Base-by-base conservation (phyloP, 2,888 invertebrate species). In the Eristalis arbustorum region DNA sequence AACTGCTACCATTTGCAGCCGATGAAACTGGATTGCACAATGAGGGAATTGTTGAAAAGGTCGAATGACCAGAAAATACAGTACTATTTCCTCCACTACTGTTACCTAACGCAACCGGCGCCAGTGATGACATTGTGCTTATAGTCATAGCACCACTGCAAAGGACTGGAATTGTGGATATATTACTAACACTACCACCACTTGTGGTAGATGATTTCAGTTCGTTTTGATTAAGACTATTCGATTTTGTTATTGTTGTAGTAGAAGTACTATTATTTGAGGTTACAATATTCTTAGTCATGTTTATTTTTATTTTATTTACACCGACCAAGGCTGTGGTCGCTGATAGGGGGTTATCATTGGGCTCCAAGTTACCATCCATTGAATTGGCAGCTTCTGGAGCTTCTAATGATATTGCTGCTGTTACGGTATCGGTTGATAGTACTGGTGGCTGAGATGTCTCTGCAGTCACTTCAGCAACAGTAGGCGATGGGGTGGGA, bases 281-380 rank as follows among this genome's bases (percentile, higher is more conserved):
- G 90, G 93, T 92, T 89, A 95, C 91, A 89, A 87, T 90, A 11
- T 95, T 94, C 92, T 96, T 96, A 89, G 96, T 95, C 90, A 97
- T 97, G 93, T 97, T 97, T 92, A 97, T 97, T 90, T 96, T 96
- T 88, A 97, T 97, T 91, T 94, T 95, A 89, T 94, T 94, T 84
- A 93, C 90, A 89, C 91, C 90, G 25, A 92, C 90, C 90, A 92
- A 89, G 88, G 92, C 90, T 90, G 92, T 93, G 83, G 90, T 90
- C 89, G 91, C 90, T 8, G 93, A 89, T 23, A 94, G 93, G 13
- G 94, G 92, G 1, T 94, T 93, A 74, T 94, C 94, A 59, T 95
- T 94, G 13, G 95, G 92, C 90, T 96, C 96, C 10, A 96, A 94
- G 91, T 97, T 97, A 56, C 96, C 97, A 91, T 97, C 97, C 88